phyloP scores from a whole-genome alignment of 1,140 invertebrate species.

The Trinorchestia longiramus region DNA sequence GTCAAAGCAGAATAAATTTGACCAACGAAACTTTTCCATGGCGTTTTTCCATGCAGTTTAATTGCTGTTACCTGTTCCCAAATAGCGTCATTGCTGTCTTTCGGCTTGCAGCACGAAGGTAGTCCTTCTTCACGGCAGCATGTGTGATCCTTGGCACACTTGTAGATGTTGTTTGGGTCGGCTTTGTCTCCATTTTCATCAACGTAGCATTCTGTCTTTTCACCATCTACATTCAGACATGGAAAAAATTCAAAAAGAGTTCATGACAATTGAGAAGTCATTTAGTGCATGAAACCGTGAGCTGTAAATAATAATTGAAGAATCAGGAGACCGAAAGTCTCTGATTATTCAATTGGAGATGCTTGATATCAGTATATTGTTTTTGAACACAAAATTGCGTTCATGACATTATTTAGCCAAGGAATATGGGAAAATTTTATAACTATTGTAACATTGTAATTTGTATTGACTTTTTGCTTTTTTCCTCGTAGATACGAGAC shows the following conservation, averaged over 20 bases:
- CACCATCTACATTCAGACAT: neutral
- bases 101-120: slow-evolving; percentile 60
- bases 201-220: slow-evolving; percentile 59
- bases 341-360: no score
- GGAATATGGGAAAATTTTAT: no score
- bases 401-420: no score
- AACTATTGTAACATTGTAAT: no score
- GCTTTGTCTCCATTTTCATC: slow-evolving; percentile 57
- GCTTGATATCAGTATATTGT: no score
- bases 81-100: slow-evolving; percentile 28
- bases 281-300: neutral
- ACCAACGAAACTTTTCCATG: no score
- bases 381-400: no score
- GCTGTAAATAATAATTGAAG: neutral
- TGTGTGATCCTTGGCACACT: slow-evolving; percentile 39
- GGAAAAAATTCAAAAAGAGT: neutral
- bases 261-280: neutral
- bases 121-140: slow-evolving; percentile 60
- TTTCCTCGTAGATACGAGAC: no score
- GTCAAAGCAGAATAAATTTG: no score
- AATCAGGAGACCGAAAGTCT: neutral
- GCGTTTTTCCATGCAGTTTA: no score
- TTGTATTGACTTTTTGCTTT: no score
- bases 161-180: slow-evolving; percentile 66
- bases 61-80: slow-evolving; percentile 58